Evolutionary conservation across 2,888 invertebrate genomes (phyloP).

Genomic region (Oscheius sp.): DNA sequence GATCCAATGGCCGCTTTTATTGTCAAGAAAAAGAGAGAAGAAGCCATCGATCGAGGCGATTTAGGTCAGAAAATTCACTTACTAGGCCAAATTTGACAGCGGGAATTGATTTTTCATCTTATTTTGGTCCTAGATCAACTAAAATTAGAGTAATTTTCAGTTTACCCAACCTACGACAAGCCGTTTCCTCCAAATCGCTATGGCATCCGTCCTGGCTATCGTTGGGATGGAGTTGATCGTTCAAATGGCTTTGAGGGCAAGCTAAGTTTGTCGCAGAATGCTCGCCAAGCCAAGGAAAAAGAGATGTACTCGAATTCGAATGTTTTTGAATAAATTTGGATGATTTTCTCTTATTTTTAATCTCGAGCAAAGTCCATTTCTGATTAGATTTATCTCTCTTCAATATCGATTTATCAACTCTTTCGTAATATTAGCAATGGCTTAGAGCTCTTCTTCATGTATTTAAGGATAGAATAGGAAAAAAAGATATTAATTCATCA

Average conservation of each 20-base stretch:
- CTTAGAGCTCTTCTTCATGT: too few relatives aligned
- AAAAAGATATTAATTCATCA: too few relatives aligned
- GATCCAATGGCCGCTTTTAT: constrained; percentile 86
- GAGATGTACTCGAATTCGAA: constrained; percentile 55
- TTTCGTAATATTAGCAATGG: too few relatives aligned
- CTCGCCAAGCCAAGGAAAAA: constrained; percentile 51
- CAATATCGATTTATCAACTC: too few relatives aligned
- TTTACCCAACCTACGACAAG: constrained; percentile 79
- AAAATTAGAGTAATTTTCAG: constrained; percentile 50
- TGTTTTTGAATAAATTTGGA: constrained; percentile 8
- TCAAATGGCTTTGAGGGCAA: constrained; percentile 89
- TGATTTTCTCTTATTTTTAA: too few relatives aligned
- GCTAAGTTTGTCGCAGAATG: constrained; percentile 71
- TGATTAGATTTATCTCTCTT: too few relatives aligned
- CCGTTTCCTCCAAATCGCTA: constrained; percentile 85
- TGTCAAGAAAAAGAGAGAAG: constrained; percentile 80
- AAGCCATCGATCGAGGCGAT: constrained; percentile 64
- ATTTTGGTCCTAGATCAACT: too few relatives aligned
- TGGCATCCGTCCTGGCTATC: constrained; percentile 88
- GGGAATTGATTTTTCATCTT: too few relatives aligned
- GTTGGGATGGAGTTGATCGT: constrained; percentile 98
- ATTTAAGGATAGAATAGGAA: too few relatives aligned
- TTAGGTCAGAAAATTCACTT: constrained; percentile 69
- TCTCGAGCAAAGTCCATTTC: too few relatives aligned
- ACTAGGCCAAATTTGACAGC: too few relatives aligned